A percentile compares a stretch with the other conserved stretches of the same genome.
phyloP scores from a whole-genome alignment of 2,888 invertebrate species.

The Megaustenia siamemsis region DNA sequence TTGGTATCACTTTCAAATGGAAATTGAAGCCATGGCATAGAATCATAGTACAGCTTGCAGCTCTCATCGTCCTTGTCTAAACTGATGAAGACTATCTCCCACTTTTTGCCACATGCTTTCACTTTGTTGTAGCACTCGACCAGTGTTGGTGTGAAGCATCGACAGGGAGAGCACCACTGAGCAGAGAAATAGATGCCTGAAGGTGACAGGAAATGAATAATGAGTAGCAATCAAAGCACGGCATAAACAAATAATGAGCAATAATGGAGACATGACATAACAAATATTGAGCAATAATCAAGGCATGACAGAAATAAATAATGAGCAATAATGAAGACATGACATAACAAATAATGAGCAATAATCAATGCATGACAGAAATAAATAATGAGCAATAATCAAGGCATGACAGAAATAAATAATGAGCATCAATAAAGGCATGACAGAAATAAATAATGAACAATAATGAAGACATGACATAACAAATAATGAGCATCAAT shows the following conservation, averaged over 20 bases:
- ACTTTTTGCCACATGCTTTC: constrained; percentile 70
- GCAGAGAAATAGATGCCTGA: constrained; percentile 43
- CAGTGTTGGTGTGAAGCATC: constrained; percentile 80
- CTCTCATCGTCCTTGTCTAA: constrained; percentile 79
- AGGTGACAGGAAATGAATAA: background rate
- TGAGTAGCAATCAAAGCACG: background rate
- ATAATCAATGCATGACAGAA: too few species aligned
- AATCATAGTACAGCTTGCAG: constrained; percentile 79
- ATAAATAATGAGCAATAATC: too few species aligned
- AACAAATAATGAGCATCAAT: too few species aligned
- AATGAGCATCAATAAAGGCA: too few species aligned
- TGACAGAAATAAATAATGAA: too few species aligned
- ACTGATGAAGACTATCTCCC: constrained; percentile 82
- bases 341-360: too few species aligned
- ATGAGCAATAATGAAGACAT: background rate
- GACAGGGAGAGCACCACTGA: constrained; percentile 82
- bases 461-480: too few species aligned
- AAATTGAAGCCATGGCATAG: constrained; percentile 79
- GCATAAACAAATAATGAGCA: background rate
- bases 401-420: too few species aligned
- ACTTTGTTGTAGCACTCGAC: constrained; percentile 80
- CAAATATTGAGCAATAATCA: background rate
- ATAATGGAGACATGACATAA: background rate
- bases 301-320: too few species aligned
- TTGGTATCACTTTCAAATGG: constrained; percentile 30